These are phyloP conservation scores for Pelecanus crispus DNA, from an alignment of 2,113 vertebrate genomes.

Conservation along the genomic window DNA sequence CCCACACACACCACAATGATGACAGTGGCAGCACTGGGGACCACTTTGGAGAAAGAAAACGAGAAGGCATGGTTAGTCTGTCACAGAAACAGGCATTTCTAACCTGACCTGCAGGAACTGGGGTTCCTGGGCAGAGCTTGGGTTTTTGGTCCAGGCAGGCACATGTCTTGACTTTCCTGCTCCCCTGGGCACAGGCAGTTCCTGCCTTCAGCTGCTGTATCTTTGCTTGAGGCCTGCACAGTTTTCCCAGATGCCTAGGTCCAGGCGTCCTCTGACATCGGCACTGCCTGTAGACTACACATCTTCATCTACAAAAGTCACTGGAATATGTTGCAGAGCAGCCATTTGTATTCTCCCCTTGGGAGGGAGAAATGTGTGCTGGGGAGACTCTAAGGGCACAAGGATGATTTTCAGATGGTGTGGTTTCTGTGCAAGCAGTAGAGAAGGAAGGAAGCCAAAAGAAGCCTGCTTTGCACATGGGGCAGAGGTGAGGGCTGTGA, in stretches of 20 bases:
- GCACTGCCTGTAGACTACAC: neutral
- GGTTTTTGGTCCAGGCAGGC: neutral
- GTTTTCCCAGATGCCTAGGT: neutral
- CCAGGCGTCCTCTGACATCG: neutral
- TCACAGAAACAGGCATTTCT: neutral
- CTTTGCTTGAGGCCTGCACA: neutral
- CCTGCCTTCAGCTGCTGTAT: neutral
- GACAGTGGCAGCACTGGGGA: constrained; percentile 92
- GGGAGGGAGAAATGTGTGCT: neutral
- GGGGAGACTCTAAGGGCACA: fast-evolving
- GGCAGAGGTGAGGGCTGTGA: neutral
- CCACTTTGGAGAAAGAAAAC: constrained; percentile 72
- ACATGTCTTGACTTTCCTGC: neutral
- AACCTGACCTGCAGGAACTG: neutral
- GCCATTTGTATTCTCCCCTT: neutral
- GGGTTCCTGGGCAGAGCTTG: neutral
- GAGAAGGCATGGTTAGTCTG: neutral
- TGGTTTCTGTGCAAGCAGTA: neutral
- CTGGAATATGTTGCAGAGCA: neutral
- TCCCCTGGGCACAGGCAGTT: neutral
- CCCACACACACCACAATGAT: constrained; percentile 97
- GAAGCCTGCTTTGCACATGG: neutral
- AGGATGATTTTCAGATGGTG: neutral
- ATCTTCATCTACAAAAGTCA: neutral
- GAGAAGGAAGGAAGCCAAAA: neutral